Evolutionary conservation across 2,113 vertebrate species (phyloP).

Genomic region (Urocolius indicus): DNA sequence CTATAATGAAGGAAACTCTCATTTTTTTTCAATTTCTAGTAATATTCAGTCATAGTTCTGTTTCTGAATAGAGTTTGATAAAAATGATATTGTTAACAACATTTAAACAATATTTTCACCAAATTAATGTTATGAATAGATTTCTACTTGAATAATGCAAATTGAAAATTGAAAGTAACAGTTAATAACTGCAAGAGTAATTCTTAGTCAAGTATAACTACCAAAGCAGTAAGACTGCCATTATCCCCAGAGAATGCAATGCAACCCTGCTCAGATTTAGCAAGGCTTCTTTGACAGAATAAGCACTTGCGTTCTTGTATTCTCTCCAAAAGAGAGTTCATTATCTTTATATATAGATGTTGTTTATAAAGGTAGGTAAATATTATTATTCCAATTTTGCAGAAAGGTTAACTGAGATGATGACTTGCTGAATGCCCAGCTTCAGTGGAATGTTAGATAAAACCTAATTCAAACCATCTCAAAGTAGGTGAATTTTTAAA

Average conservation of each 20-base stretch:
- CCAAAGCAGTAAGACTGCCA: neutral
- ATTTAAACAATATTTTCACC: neutral
- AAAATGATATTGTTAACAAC: neutral
- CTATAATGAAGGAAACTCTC: neutral
- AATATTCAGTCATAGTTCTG: neutral
- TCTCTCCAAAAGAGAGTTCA: neutral
- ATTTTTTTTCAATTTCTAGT: neutral
- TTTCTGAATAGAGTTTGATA: neutral
- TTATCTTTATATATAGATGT: neutral
- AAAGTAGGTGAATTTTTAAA: neutral
- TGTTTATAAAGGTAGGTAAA: slow-evolving; percentile 12
- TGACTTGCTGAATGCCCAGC: neutral
- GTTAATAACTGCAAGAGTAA: neutral
- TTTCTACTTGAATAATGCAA: neutral
- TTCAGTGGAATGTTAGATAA: neutral
- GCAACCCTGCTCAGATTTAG: neutral
- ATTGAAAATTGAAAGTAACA: neutral
- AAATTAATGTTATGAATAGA: neutral
- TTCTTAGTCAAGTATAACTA: neutral
- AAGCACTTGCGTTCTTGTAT: neutral
- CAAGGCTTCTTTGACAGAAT: neutral
- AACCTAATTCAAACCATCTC: neutral
- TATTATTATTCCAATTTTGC: neutral
- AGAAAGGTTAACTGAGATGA: slow-evolving; percentile 1
- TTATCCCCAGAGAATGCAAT: neutral